Conservation (phyloP, 2,888 invertebrate genomes). For the Embidobia sp. region DNA sequence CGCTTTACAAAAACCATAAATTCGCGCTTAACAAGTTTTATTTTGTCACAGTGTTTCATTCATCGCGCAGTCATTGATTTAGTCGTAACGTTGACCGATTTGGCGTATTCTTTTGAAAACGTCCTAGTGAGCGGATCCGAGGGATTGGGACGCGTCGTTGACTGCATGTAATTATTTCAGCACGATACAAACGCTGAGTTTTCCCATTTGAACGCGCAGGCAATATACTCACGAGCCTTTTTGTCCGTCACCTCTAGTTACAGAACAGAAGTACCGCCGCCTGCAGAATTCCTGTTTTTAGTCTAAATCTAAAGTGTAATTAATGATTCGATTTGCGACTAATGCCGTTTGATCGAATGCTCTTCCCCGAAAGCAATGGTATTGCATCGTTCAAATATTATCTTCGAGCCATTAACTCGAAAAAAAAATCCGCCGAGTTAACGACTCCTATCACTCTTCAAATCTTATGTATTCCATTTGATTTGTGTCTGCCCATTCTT, state of each 20-base stretch:
- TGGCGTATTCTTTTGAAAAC: slow-evolving; percentile 31
- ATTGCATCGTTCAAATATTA: slow-evolving; percentile 60
- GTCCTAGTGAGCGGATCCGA: slow-evolving; percentile 19
- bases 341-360: slow-evolving; percentile 49
- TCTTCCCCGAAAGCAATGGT: slow-evolving; percentile 45
- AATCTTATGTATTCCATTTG: slow-evolving; percentile 34
- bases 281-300: slow-evolving; percentile 47
- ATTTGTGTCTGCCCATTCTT: slow-evolving; percentile 21
- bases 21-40: slow-evolving; percentile 34
- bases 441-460: slow-evolving; percentile 29
- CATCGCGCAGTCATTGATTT: slow-evolving; percentile 39
- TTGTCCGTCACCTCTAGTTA: slow-evolving; percentile 64
- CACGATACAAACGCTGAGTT: slow-evolving; percentile 67
- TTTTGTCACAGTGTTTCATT: too few species aligned
- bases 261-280: slow-evolving; percentile 55
- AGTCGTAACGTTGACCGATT: slow-evolving; percentile 25
- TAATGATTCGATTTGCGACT: slow-evolving; percentile 54
- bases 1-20: too few species aligned
- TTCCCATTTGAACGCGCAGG: slow-evolving; percentile 70
- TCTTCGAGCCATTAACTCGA: slow-evolving; percentile 26
- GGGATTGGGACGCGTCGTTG: slow-evolving; percentile 68
- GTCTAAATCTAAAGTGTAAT: slow-evolving; percentile 48
- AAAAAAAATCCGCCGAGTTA: slow-evolving; percentile 20
- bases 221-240: slow-evolving; percentile 66
- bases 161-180: slow-evolving; percentile 76